Evolutionary conservation across 2,797 vertebrate species (phyloP).

Genomic region (Eulemur coronatus): DNA sequence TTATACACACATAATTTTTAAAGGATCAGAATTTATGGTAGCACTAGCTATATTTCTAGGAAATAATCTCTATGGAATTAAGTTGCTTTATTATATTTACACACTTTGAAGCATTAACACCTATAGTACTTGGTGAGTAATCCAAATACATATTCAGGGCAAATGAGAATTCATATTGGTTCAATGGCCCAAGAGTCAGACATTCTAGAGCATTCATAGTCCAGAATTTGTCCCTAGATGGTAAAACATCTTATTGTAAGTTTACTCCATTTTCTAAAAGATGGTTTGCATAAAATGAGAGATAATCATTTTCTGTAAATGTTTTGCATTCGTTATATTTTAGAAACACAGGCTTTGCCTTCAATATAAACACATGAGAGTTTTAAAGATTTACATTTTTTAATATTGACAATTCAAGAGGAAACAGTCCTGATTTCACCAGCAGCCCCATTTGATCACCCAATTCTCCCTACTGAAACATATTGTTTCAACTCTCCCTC

Average conservation of each 20-base stretch:
- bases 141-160: neutral
- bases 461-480: neutral
- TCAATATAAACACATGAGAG: neutral
- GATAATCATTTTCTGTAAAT: neutral
- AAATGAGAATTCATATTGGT: neutral
- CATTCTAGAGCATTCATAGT: neutral
- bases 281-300: neutral
- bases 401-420: neutral
- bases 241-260: neutral
- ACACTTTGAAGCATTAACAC: neutral
- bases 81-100: neutral
- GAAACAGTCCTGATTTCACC: neutral
- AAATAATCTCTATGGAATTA: neutral
- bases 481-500: neutral
- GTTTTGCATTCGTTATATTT: neutral
- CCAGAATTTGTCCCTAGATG: neutral
- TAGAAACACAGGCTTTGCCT: neutral
- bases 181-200: neutral
- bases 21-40: neutral
- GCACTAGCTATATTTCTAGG: neutral
- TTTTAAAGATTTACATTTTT: neutral
- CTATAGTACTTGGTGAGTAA: neutral
- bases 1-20: conserved; percentile 46
- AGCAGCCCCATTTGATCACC: neutral
- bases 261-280: neutral